phyloP scores from a whole-genome alignment of 2,113 vertebrate genomes.

The Centropus unirufus region DNA sequence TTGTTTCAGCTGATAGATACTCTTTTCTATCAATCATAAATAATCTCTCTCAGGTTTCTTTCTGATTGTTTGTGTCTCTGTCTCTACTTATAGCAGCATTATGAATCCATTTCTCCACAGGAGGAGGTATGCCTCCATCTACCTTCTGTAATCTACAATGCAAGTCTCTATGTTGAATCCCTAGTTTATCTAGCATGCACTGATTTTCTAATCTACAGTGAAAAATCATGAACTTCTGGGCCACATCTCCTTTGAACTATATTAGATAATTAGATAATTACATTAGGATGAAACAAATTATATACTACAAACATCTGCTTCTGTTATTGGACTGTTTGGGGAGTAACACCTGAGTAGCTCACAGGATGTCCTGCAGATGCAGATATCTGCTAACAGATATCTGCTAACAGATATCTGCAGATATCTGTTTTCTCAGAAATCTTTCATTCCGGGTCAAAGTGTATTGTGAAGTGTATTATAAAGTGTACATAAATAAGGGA shows the following conservation, averaged over 20 bases:
- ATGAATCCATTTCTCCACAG: background rate
- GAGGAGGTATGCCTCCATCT: background rate
- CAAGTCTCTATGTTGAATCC: background rate
- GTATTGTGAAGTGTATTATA: background rate
- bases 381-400: background rate
- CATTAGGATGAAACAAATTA: background rate
- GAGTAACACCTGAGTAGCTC: background rate
- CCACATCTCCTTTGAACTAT: background rate
- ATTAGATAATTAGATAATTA: background rate
- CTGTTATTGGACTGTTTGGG: background rate
- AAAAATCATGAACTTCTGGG: background rate
- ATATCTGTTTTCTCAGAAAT: rapidly evolving
- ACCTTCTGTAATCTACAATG: background rate
- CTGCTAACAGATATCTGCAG: no score
- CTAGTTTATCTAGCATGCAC: background rate
- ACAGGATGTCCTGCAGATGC: background rate
- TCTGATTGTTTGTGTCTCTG: background rate
- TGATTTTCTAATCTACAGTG: background rate
- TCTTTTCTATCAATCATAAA: background rate
- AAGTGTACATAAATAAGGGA: background rate
- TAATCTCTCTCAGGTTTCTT: background rate
- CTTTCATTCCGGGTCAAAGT: background rate
- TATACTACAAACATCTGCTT: background rate
- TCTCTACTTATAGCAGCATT: background rate
- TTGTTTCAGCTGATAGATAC: background rate